A percentile compares a stretch with the other conserved stretches of the same genome.
Conservation (phyloP, 2,888 invertebrate species). For the Nomada lathburiana region DNA sequence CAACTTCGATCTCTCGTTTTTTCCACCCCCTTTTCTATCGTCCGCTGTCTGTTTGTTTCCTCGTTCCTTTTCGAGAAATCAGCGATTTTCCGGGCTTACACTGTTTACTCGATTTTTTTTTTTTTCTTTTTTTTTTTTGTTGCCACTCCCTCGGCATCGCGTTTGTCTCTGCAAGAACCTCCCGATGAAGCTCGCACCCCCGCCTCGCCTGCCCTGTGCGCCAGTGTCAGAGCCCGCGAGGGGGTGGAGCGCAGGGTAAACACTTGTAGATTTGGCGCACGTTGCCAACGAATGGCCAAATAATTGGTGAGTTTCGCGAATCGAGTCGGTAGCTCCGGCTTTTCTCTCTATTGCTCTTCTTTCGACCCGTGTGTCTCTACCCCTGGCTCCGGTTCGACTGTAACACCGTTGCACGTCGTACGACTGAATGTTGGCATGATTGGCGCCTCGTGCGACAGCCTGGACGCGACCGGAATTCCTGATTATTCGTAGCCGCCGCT, state of each 20-base stretch:
- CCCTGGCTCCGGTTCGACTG: conserved; percentile 58
- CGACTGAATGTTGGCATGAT: conserved; percentile 83
- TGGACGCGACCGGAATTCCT: conserved; percentile 81
- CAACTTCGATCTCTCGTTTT: conserved; percentile 11
- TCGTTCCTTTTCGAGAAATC: conserved; percentile 50
- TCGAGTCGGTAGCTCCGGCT: conserved; percentile 68
- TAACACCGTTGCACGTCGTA: conserved; percentile 70
- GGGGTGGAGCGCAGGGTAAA: conserved; percentile 74
- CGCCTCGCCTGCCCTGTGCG: neutral
- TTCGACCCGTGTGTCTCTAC: conserved; percentile 44
- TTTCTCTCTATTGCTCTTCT: conserved; percentile 68
- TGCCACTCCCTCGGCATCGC: conserved; percentile 9
- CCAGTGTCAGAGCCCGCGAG: conserved; percentile 46
- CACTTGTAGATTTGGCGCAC: conserved; percentile 84
- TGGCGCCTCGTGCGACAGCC: conserved; percentile 79
- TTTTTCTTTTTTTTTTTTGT: conserved; percentile 52
- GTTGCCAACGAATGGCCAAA: conserved; percentile 83
- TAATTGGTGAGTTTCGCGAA: conserved; percentile 83
- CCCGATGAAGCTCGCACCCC: conserved; percentile 20
- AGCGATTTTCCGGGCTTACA: conserved; percentile 53
- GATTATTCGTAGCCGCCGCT: conserved; percentile 72
- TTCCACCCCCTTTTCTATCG: too few species aligned
- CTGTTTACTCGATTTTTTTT: conserved; percentile 60
- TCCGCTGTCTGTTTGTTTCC: conserved; percentile 16
- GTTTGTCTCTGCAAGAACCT: conserved; percentile 52